phyloP scores from a whole-genome alignment of 2,797 vertebrate species.

The Ceryle rudis region DNA sequence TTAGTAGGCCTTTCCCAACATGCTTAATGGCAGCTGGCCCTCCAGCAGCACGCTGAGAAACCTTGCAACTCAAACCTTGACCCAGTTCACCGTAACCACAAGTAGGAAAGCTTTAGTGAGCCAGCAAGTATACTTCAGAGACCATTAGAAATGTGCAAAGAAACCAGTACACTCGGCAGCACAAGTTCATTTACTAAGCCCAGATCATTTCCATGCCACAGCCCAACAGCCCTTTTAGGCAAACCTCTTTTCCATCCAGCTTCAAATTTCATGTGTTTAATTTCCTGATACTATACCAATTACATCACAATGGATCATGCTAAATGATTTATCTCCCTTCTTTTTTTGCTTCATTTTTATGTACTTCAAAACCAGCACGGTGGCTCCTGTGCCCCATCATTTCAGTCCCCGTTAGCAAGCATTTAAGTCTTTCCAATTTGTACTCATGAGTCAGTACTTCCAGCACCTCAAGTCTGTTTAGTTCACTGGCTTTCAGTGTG shows the following conservation, averaged over 20 bases:
- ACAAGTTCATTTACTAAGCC: neutral
- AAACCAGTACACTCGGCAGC: neutral
- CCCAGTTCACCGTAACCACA: neutral
- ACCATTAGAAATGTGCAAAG: neutral
- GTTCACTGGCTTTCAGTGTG: neutral
- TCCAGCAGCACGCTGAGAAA: neutral
- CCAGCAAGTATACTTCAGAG: neutral
- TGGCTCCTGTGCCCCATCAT: neutral
- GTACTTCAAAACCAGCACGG: neutral
- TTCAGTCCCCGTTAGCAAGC: neutral
- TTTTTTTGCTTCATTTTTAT: neutral
- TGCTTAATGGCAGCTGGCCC: neutral
- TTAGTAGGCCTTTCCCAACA: neutral
- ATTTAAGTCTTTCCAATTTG: neutral
- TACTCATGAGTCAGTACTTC: neutral
- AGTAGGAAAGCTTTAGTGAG: neutral
- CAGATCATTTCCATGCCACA: neutral
- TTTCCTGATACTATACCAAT: neutral
- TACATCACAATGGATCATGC: neutral
- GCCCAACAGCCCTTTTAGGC: neutral
- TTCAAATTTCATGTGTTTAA: neutral
- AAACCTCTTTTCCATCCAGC: neutral
- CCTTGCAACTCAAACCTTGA: neutral
- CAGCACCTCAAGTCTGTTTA: constrained; percentile 11
- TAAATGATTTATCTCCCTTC: neutral